Evolutionary conservation across 2,888 invertebrate species (phyloP).

Genomic region (Sminthurides aquaticus): DNA sequence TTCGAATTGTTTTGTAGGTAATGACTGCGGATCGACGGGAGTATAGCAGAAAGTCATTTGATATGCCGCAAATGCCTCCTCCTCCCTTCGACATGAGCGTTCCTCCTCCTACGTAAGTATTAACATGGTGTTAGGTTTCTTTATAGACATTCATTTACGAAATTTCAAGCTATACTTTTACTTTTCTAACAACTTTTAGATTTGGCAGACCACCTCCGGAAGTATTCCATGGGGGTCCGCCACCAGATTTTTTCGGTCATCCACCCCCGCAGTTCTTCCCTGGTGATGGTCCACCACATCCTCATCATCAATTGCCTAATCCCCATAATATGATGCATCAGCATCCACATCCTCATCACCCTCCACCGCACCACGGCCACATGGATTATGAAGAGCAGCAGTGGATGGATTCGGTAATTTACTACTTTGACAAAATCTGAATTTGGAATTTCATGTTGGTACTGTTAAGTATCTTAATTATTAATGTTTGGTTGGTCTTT

Average conservation of each 20-base stretch:
- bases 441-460: too few species aligned
- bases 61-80: conserved; percentile 48
- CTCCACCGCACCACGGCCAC: conserved; percentile 28
- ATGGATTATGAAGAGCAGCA: conserved; percentile 57
- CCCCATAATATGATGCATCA: conserved; percentile 6
- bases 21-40: conserved; percentile 86
- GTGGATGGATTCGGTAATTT: conserved; percentile 54
- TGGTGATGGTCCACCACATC: conserved; percentile 3
- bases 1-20: too few species aligned
- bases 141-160: too few species aligned
- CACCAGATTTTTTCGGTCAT: conserved; percentile 38
- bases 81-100: conserved; percentile 58
- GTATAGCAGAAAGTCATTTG: conserved; percentile 59
- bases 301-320: conserved; percentile 4
- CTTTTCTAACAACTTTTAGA: too few species aligned
- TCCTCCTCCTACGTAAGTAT: conserved; percentile 41
- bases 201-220: conserved; percentile 31
- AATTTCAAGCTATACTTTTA: too few species aligned
- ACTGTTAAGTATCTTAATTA: too few species aligned
- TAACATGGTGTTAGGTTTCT: background rate
- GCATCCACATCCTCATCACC: conserved; percentile 28
- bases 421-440: too few species aligned
- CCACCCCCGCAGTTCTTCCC: conserved; percentile 27
- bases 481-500: background rate
- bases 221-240: conserved; percentile 26